Conservation (phyloP, 1,140 invertebrate species). For the Dolichoris vasculosae region DNA sequence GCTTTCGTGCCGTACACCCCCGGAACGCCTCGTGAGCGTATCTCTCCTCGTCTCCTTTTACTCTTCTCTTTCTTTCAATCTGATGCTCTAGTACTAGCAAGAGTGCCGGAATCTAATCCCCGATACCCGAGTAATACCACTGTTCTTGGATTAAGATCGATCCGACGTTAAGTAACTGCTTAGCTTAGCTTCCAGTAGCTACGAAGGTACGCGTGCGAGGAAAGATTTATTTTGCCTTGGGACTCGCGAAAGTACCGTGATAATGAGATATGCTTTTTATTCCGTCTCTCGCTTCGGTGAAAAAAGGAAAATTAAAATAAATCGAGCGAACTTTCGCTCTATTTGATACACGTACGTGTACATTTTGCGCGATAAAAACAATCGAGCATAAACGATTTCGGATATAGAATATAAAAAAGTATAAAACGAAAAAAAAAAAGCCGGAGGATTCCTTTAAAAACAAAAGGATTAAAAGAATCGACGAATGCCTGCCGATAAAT, state of each 20-base stretch:
- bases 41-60: conserved; percentile 27
- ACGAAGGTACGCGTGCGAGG: not conserved
- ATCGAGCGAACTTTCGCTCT: not conserved
- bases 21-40: too few relatives aligned
- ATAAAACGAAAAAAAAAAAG: too few relatives aligned
- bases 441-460: not conserved
- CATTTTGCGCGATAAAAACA: not conserved
- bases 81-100: conserved; percentile 34
- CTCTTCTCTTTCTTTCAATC: conserved; percentile 14
- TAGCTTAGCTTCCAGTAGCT: conserved; percentile 6
- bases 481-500: not conserved
- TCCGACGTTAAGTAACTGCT: conserved; percentile 60
- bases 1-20: not conserved
- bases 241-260: not conserved
- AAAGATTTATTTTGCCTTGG: conserved; percentile 17
- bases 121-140: conserved; percentile 58
- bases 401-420: not conserved
- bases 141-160: conserved; percentile 66
- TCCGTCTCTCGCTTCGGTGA: not conserved
- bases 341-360: too few relatives aligned
- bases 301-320: not conserved
- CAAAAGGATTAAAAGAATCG: not conserved
- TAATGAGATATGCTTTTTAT: conserved; percentile 11
- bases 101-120: conserved; percentile 59
- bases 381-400: not conserved